A percentile compares a stretch with the other conserved stretches of the same genome.
These are phyloP conservation scores for Ophion slaviceki DNA, from an alignment of 2,888 invertebrate species.

Conservation along the genomic window DNA sequence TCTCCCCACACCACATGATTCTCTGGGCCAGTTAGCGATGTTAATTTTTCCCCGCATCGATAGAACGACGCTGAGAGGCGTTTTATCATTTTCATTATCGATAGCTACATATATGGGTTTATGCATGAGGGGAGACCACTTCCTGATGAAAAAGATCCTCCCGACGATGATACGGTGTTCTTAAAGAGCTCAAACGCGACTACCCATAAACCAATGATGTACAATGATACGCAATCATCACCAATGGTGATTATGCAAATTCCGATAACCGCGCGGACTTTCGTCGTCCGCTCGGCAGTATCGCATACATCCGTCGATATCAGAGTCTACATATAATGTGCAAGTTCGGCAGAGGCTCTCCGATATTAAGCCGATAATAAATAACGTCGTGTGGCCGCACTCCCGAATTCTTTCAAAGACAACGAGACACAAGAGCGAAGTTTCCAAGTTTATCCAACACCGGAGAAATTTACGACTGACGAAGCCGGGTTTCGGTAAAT, in stretches of 20 bases:
- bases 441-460: conserved; percentile 42
- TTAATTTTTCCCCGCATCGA: conserved; percentile 48
- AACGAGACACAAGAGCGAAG: conserved; percentile 6
- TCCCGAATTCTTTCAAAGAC: neutral
- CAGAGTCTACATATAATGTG: neutral
- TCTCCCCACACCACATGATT: neutral
- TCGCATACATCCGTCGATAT: neutral
- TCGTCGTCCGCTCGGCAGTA: too few species aligned
- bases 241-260: too few species aligned
- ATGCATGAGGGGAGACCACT: neutral
- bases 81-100: conserved; percentile 43
- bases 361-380: conserved; percentile 38
- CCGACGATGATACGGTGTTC: conserved; percentile 14
- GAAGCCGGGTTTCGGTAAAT: conserved; percentile 62
- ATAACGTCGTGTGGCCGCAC: conserved; percentile 38
- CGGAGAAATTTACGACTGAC: conserved; percentile 55
- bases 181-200: neutral
- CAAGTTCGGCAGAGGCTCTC: neutral
- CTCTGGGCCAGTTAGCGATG: conserved; percentile 10
- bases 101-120: neutral
- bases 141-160: conserved; percentile 45
- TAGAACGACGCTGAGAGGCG: conserved; percentile 31
- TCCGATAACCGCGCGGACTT: too few species aligned
- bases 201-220: neutral
- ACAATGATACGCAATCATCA: too few species aligned